Conservation (phyloP, 2,888 invertebrate genomes). For the Candidula unifasciata region DNA sequence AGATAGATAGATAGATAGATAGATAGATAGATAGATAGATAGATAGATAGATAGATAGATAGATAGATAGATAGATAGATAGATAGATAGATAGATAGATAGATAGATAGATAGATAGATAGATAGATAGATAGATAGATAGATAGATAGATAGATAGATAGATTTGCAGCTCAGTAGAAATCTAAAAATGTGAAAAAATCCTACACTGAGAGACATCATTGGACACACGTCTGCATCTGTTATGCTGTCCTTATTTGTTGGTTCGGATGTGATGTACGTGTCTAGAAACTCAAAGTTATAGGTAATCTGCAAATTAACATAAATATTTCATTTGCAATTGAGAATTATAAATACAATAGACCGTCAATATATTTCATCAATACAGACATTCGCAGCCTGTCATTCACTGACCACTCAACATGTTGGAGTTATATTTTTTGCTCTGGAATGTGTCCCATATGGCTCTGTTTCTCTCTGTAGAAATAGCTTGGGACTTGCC, state of each 20-base stretch:
- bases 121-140: neutral
- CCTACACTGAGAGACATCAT: conserved; percentile 74
- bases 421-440: too few species aligned
- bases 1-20: neutral
- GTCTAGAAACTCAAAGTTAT: conserved; percentile 75
- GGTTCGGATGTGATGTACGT: conserved; percentile 59
- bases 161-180: neutral
- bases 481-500: too few species aligned
- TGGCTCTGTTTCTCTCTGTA: too few species aligned
- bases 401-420: too few species aligned
- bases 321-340: too few species aligned
- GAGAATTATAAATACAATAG: too few species aligned
- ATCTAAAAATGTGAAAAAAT: neutral
- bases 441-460: too few species aligned
- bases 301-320: conserved; percentile 65
- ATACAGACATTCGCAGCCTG: too few species aligned
- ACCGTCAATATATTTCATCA: too few species aligned
- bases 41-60: neutral
- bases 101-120: neutral
- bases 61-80: neutral
- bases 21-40: neutral
- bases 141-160: neutral
- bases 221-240: conserved; percentile 60
- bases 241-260: conserved; percentile 58
- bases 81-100: neutral